Base-by-base conservation (phyloP, 2,888 invertebrate species). In the Apoda limacodes region DNA sequence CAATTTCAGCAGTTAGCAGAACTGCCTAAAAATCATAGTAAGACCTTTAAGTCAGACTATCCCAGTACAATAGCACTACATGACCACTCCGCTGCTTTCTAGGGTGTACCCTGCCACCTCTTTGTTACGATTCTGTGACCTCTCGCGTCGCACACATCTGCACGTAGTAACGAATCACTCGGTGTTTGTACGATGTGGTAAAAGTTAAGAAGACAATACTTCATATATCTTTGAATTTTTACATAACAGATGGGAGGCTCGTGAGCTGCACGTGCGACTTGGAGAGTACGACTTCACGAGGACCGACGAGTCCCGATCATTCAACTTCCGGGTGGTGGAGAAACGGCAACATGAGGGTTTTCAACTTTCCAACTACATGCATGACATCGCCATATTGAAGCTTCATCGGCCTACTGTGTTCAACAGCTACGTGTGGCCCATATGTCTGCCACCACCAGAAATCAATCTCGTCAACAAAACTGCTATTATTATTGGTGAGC, bases 391-490 rank as follows among this genome's bases (percentile, higher is more conserved):
- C 0, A 82, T 93, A 20, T 45, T 94, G 23, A 86, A 85, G 47
- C 67, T 92, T 28, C 81, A 86, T 38, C 67, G 84, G 5, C 81
- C 88, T 0, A 86, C 88, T 0, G 65, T 84, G 4, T 92, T 92
- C 58, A 89, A 89, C 48, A 84, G 86, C 1, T 92, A 91, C 51
- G 88, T 93, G 29, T 91, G 92, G 89, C 93, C 92, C 0, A 86
- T 93, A 30, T 94, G 93, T 56, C 82, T 94, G 39, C 93, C 93
- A 0, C 88, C 90, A 0, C 48, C 83, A 0, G 84, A 82, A 2
- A 55, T 84, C 22, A 62, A 76, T 3, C 85, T 87, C 47, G 85
- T 84, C 11, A 84, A 87, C 37, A 76, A 85, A 52, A 81, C 70
- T 5, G 90, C 83, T 19, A 78, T 86, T 32, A 88, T 91, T 9